Evolutionary conservation across 2,888 invertebrate species (phyloP), one percentile per base, ranked within the genome.

Genomic region (Acrobasis suavella): DNA sequence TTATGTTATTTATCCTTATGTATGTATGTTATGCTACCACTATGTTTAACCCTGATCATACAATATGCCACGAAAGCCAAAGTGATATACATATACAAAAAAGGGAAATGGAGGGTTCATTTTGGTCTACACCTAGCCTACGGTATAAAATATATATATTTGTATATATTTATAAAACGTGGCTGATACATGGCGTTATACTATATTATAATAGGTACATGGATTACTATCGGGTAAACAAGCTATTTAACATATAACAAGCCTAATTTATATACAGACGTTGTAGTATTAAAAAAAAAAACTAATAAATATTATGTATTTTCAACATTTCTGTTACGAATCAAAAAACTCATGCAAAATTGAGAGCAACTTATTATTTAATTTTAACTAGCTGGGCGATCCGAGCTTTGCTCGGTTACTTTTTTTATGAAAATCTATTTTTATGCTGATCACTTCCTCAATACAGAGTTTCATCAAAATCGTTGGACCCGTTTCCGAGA

Each of bases 81-180:
- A 74, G 63, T 61, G 62, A 59, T 62, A 65, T 68, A 68, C 65
- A 65, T 67, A 65, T 70, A 66, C 68, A 63, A 72, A 69, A 72
- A 68, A 66, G 69, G 62, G 68, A 69, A 71, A 73, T 77, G 83
- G 82, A 82, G 81, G 82, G 81, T 72, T 73, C 74, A 69, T 72
- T 86, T 88, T 83, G 87, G 86, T 88, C 84, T 87, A 84, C 70
- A 69, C 76, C 82, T 87, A 86, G 76, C 76, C 82, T 87, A 87
- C 70, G 65, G 73, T 86, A 85, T 75, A 77, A 81, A 81, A 81
- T 80, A 82, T 80, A 82, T 72, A 69, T 68, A 73, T 70, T 70
- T 56, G 64, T 69, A 69, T 74, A 72, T 72, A 75, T 65, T 70
- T 72, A 71, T 73, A 74, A 73, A 73, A 76, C 64, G 67, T 67